Base-by-base conservation (phyloP, 92 coral and sea anemone genomes). In the Epizoanthus fatuus region DNA sequence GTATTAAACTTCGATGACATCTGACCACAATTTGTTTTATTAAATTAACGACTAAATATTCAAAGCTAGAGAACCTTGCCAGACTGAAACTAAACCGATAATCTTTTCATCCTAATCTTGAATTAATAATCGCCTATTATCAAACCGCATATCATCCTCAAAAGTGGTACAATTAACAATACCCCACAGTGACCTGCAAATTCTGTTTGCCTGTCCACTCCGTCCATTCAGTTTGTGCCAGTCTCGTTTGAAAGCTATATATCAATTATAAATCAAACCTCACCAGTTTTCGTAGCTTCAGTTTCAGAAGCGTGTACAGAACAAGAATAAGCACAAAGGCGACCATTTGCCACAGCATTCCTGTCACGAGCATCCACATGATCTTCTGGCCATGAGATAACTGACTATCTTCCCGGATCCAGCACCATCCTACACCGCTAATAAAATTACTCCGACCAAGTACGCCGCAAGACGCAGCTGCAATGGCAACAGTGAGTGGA, bases 331-430 rank as follows among this genome's bases (percentile, higher is more conserved):
- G 45, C 17, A 60, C 40, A 86, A 69, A 86, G 64, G 90, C 72
- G 35, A 86, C 55, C 54, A 86, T 86, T 20, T 86, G 80, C 90
- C 85, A 86, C 63, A 86, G 60, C 72, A 78, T 86, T 20, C 90
- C 90, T n/a, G 70, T 66, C 7, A 86, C 7, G 8, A 86, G 74
- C 90, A 86, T 86, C 90, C 90, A 86, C 54, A 79, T 47, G 66
- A 86, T 72, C 13, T 51, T 71, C 53, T 13, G 45, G 22, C 25
- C 37, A 12, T 64, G 85, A 47, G 55, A 16, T 38, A 70, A 7
- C 39, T 72, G 17, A 3, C 55, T 12, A 14, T 66, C 63, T 15
- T 55, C 66, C 17, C 37, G 59, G 69, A 86, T 86, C 90, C 90
- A 86, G 16, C 90, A 86, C 90, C 90, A 86, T 1, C 86, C 90